These are phyloP conservation scores for Adelognathus sp. DNA, from an alignment of 2,888 invertebrate genomes.

Conservation along the genomic window DNA sequence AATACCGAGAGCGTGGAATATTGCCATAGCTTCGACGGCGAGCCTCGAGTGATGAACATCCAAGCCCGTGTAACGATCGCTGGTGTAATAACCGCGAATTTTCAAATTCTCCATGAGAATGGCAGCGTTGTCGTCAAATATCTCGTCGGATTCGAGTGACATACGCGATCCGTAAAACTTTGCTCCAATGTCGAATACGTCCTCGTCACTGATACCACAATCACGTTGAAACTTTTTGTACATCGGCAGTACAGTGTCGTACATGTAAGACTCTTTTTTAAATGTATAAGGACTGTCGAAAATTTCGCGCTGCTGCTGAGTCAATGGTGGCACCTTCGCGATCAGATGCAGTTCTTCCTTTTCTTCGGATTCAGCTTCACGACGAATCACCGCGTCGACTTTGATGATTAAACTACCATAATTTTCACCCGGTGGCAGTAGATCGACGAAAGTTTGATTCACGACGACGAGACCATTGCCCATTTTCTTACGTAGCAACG, in stretches of 20 bases:
- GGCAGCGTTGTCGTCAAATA: slow-evolving; percentile 83
- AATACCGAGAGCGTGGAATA: slow-evolving; percentile 84
- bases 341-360: slow-evolving; percentile 81
- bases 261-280: slow-evolving; percentile 83
- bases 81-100: slow-evolving; percentile 81
- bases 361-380: slow-evolving; percentile 50
- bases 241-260: slow-evolving; percentile 82
- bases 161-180: slow-evolving; percentile 83
- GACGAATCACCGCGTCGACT: slow-evolving; percentile 65
- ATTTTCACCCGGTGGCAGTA: slow-evolving; percentile 83
- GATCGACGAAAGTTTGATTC: slow-evolving; percentile 59
- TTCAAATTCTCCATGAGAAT: slow-evolving; percentile 84
- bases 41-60: slow-evolving; percentile 82
- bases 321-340: slow-evolving; percentile 84
- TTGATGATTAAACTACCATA: slow-evolving; percentile 85
- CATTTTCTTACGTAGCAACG: slow-evolving; percentile 67
- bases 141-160: slow-evolving; percentile 60
- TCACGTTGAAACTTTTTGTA: slow-evolving; percentile 82
- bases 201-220: slow-evolving; percentile 78
- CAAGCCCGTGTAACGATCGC: slow-evolving; percentile 81
- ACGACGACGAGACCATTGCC: slow-evolving; percentile 64
- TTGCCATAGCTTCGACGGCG: slow-evolving; percentile 82
- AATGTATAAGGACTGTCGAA: slow-evolving; percentile 84
- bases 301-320: slow-evolving; percentile 82
- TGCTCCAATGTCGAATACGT: slow-evolving; percentile 82